Percentiles rank a stretch among this genome's conserved stretches.
These are phyloP conservation scores for Zele albiditarsus DNA, from an alignment of 2,888 invertebrate genomes.

Conservation along the genomic window DNA sequence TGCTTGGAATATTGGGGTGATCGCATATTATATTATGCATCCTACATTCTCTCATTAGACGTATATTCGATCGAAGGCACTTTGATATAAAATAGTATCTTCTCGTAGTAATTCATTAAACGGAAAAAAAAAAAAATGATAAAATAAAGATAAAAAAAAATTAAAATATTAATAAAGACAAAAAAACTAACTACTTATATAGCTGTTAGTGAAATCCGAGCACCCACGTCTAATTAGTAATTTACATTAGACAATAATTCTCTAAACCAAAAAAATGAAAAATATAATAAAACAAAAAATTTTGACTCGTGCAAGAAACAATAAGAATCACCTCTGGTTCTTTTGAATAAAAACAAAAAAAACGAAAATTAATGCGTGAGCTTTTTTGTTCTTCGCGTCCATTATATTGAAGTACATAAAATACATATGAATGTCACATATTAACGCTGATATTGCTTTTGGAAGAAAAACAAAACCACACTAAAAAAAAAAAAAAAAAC, in stretches of 20 bases:
- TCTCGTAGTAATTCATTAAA: slow-evolving; percentile 17
- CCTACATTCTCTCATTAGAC: slow-evolving; percentile 24
- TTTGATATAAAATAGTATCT: slow-evolving; percentile 15
- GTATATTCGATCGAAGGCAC: slow-evolving; percentile 9
- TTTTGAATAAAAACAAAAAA: slow-evolving; percentile 27
- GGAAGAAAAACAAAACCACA: slow-evolving; percentile 28
- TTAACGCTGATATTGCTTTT: slow-evolving; percentile 8
- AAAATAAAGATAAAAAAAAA: neutral
- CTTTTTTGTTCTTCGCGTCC: slow-evolving; percentile 23
- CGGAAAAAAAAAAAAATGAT: slow-evolving; percentile 6
- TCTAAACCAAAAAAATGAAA: slow-evolving; percentile 33
- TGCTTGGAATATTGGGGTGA: neutral
- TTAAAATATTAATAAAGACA: slow-evolving; percentile 17
- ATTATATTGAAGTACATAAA: neutral
- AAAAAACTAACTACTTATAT: slow-evolving; percentile 36
- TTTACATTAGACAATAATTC: slow-evolving; percentile 52
- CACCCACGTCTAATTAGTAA: slow-evolving; percentile 47
- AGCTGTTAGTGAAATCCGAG: slow-evolving; percentile 41
- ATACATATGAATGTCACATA: slow-evolving; percentile 3
- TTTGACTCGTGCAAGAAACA: slow-evolving; percentile 45
- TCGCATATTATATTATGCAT: slow-evolving; percentile 1
- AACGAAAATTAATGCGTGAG: slow-evolving; percentile 8
- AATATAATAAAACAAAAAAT: slow-evolving; percentile 35
- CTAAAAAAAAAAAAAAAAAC: slow-evolving; percentile 22
- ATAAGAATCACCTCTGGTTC: slow-evolving; percentile 36